Evolutionary conservation across 2,113 vertebrate species (phyloP), one percentile per base, ranked within the genome.

Genomic region (Chamaea fasciata): DNA sequence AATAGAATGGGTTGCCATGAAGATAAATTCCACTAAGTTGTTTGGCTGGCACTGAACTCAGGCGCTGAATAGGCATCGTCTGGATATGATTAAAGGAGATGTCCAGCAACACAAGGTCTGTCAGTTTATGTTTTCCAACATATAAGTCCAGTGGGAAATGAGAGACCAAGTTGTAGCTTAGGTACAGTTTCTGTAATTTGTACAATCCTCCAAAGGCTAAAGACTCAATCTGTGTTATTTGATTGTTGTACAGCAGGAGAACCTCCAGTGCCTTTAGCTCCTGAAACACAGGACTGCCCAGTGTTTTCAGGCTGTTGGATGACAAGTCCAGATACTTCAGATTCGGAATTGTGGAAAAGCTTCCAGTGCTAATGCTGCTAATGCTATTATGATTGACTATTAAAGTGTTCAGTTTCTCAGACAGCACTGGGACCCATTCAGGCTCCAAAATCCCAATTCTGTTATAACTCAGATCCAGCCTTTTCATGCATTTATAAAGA

Each of bases 401-500:
- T 74, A 99, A 96, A 15, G 97, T 95, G 52, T 97, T 84, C 37
- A 99, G 97, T 76, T 98, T 97, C 49, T 97, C 96, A 30, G 98
- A 96, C 6, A 97, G 92, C 24, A 59, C 73, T 7, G 97, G 96
- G 28, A 98, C 96, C 98, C 98, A 99, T 85, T 97, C 97, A 28
- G 95, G 84, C 49, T 93, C 96, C 84, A 99, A 95, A 77, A 89
- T 53, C 15, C 94, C 83, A 67, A 99, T 98, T 75, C 73, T 94
- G 83, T 99, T 99, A 86, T 98, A 98, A 97, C 98, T 98, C 89
- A 99, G 96, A 97, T 99, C 98, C 97, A 99, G 60, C 64, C 96
- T 98, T 68, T 97, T 98, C 89, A 98, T 97, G 63, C 97, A 98
- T 83, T 97, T 96, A 50, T 98, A 98, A 39, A 98, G 97, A 76